These are phyloP conservation scores for Chanos chanos DNA, from an alignment of 2,797 vertebrate genomes.

Conservation along the genomic window DNA sequence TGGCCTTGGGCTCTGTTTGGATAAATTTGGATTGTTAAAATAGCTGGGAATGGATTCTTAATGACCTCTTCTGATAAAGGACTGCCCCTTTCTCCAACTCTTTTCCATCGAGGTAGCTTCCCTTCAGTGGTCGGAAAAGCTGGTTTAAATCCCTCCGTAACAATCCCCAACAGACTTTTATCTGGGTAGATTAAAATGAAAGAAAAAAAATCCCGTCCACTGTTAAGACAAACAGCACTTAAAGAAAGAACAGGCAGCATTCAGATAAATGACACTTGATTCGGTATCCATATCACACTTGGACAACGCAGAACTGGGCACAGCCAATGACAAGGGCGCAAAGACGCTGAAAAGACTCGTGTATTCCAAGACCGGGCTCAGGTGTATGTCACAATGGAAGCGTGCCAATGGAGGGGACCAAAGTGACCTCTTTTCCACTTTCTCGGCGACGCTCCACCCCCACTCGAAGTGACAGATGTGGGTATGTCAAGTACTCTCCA, in stretches of 20 bases:
- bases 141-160: not conserved
- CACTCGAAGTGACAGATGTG: conserved; percentile 2
- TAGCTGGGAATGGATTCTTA: not conserved
- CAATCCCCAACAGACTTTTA: not conserved
- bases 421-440: not conserved
- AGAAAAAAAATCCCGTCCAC: not conserved
- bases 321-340: too few species aligned
- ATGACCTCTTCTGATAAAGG: not conserved
- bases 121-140: not conserved
- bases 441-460: not conserved
- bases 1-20: not conserved
- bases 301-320: too few species aligned
- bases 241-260: too few species aligned
- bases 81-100: not conserved
- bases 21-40: not conserved
- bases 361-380: not conserved
- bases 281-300: too few species aligned
- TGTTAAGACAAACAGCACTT: too few species aligned
- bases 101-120: not conserved
- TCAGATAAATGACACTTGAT: too few species aligned
- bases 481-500: not conserved
- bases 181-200: not conserved
- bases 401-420: not conserved
- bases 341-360: not conserved
- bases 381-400: not conserved